These are phyloP conservation scores for Iguana delicatissima DNA, from an alignment of 2,797 vertebrate species.

Conservation along the genomic window DNA sequence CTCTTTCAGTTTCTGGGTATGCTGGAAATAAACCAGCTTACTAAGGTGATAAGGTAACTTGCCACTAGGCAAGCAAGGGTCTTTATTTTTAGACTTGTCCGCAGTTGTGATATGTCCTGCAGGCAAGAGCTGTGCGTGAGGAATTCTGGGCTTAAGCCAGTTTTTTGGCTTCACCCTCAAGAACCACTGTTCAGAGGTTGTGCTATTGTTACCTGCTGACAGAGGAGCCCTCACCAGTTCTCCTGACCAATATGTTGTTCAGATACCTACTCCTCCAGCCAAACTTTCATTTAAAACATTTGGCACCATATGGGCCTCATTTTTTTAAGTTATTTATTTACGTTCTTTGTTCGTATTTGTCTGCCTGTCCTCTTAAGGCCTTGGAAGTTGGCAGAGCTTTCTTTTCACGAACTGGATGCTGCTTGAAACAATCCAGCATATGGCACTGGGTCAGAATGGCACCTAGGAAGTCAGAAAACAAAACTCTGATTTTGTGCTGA, in stretches of 20 bases:
- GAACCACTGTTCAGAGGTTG: background rate
- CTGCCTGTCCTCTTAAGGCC: background rate
- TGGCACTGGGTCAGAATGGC: background rate
- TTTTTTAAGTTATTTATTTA: background rate
- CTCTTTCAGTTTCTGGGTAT: background rate
- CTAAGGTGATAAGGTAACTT: too few relatives aligned
- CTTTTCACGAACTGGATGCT: background rate
- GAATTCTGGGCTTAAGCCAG: too few relatives aligned
- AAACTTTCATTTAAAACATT: background rate
- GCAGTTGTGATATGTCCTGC: too few relatives aligned
- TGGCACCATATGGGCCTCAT: background rate
- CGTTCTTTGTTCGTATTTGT: background rate
- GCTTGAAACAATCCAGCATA: background rate
- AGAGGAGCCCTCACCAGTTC: background rate
- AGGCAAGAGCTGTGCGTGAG: too few relatives aligned
- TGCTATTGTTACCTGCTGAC: background rate
- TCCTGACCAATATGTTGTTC: background rate
- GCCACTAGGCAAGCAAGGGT: too few relatives aligned
- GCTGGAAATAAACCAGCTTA: background rate
- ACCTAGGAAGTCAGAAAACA: too few relatives aligned
- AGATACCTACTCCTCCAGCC: background rate
- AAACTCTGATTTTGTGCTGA: too few relatives aligned
- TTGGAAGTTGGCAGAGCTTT: background rate
- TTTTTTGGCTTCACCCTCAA: too few relatives aligned
- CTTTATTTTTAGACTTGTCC: too few relatives aligned